Conservation (phyloP, 2,113 vertebrate genomes). For the Vireo altiloquus region DNA sequence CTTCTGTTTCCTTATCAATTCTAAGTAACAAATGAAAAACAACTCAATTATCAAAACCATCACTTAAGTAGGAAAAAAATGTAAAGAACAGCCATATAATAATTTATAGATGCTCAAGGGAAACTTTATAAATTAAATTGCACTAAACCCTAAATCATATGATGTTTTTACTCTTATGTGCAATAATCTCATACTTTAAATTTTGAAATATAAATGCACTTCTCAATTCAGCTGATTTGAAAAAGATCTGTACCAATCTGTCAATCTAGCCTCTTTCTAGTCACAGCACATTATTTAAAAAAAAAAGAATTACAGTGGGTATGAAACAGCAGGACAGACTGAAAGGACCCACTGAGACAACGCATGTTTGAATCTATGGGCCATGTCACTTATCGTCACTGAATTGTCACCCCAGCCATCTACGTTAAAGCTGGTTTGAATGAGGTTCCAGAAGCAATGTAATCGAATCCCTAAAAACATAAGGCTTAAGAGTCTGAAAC, state of each 20-base stretch:
- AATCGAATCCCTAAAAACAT: neutral
- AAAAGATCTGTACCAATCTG: neutral
- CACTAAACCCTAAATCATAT: neutral
- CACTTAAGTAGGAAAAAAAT: neutral
- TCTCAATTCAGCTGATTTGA: neutral
- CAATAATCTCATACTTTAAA: neutral
- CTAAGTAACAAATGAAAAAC: constrained; percentile 73
- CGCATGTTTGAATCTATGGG: rapidly evolving
- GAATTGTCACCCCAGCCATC: neutral
- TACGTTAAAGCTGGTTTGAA: neutral
- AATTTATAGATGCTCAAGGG: neutral
- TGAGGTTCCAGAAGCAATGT: neutral
- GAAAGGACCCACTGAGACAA: neutral
- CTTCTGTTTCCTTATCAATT: constrained; percentile 89
- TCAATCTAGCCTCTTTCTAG: neutral
- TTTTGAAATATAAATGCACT: neutral
- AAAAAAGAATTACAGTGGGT: neutral
- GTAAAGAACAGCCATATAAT: neutral
- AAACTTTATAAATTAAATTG: neutral
- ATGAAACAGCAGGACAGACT: neutral
- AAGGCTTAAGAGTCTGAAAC: neutral
- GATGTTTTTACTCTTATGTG: neutral
- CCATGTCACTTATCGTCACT: neutral
- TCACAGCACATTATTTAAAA: neutral
- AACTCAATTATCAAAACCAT: constrained; percentile 54